Conservation (phyloP, 2,888 invertebrate genomes). For the Lochmaea capreae region DNA sequence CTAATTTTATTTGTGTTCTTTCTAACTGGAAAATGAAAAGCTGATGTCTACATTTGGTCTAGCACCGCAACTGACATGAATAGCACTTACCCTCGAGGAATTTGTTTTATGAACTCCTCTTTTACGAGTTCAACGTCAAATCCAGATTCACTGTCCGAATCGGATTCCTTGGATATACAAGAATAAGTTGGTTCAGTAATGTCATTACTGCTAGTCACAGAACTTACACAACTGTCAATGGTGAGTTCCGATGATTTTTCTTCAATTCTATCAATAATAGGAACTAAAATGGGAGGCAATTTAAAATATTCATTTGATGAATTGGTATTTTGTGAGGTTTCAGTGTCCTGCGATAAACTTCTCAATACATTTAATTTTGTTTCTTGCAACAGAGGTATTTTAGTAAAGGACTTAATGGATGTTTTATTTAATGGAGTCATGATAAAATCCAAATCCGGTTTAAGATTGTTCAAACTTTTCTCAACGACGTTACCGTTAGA, state of each 20-base stretch:
- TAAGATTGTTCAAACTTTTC: constrained; percentile 58
- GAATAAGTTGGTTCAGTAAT: constrained; percentile 38
- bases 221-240: constrained; percentile 70
- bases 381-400: constrained; percentile 67
- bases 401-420: constrained; percentile 43
- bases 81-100: constrained; percentile 37
- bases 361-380: constrained; percentile 67
- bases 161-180: constrained; percentile 44
- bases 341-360: constrained; percentile 70
- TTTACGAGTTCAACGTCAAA: constrained; percentile 31
- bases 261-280: constrained; percentile 75
- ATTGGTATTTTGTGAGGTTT: constrained; percentile 72
- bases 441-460: constrained; percentile 63
- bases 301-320: constrained; percentile 72
- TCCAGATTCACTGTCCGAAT: constrained; percentile 48
- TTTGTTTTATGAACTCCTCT: constrained; percentile 24
- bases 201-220: constrained; percentile 60
- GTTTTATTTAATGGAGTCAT: constrained; percentile 61
- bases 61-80: too few relatives aligned
- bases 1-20: too few relatives aligned
- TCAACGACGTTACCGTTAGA: constrained; percentile 58
- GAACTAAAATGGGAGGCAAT: constrained; percentile 78
- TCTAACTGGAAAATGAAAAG: too few relatives aligned
- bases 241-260: constrained; percentile 65
- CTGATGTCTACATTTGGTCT: too few relatives aligned